Percentiles rank a stretch among this genome's conserved stretches.
Conservation (phyloP, 2,797 vertebrate species). For the Coracias cyanogaster region DNA sequence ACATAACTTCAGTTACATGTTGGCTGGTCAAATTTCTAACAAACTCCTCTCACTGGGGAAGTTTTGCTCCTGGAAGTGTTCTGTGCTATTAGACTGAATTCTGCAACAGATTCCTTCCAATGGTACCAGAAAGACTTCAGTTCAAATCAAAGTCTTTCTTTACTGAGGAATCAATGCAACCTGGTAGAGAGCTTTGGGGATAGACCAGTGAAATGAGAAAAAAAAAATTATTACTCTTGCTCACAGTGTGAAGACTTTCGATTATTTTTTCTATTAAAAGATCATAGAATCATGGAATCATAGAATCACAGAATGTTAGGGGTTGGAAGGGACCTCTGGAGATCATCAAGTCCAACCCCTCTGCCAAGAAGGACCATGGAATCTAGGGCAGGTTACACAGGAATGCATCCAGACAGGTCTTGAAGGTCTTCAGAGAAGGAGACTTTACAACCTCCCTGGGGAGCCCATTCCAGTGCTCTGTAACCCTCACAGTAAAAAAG, state of each 20-base stretch:
- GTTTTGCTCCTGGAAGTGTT: not conserved
- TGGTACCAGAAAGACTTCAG: not conserved
- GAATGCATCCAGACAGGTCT: no score
- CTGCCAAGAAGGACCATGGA: no score
- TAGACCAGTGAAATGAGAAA: not conserved
- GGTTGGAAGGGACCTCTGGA: no score
- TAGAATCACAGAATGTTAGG: no score
- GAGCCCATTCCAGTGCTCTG: no score
- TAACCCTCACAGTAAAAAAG: no score
- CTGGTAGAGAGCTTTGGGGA: not conserved
- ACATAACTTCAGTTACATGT: not conserved
- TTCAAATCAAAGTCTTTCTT: not conserved
- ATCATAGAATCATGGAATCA: not conserved
- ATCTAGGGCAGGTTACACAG: no score
- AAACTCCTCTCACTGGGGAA: not conserved
- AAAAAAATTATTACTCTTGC: not conserved
- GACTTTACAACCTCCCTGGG: no score
- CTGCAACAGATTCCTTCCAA: not conserved
- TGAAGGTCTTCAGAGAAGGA: no score
- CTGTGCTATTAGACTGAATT: not conserved
- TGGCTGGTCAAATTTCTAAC: not conserved
- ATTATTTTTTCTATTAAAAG: not conserved
- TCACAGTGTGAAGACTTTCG: not conserved
- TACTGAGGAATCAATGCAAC: not conserved
- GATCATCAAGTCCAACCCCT: no score